A percentile compares a stretch with the other conserved stretches of the same genome.
These are phyloP conservation scores for Glyptemys insculpta DNA, from an alignment of 2,797 vertebrate genomes.

Conservation along the genomic window DNA sequence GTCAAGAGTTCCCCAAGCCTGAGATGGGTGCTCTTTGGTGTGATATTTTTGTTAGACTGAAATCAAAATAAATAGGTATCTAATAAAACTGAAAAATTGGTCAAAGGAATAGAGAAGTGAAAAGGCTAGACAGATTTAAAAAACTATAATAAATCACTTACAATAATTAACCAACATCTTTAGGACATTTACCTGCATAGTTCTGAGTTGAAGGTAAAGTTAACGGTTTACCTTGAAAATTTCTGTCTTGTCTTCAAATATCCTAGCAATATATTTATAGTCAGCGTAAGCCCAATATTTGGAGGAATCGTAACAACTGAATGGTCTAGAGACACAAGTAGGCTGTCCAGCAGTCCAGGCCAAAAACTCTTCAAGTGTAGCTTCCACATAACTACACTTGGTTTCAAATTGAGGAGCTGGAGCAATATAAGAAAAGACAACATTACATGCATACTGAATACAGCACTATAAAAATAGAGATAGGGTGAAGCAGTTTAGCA, in stretches of 20 bases:
- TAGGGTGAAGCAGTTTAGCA: background rate
- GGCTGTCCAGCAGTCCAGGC: constrained; percentile 83
- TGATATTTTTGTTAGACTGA: background rate
- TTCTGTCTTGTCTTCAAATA: constrained; percentile 89
- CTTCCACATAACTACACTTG: constrained; percentile 88
- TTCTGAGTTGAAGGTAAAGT: background rate
- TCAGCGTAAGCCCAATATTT: constrained; percentile 97
- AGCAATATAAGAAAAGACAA: constrained; percentile 74
- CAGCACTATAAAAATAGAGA: constrained; percentile 39
- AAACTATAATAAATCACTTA: constrained; percentile 10
- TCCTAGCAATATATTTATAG: constrained; percentile 92
- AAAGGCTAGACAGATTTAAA: background rate
- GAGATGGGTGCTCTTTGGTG: background rate
- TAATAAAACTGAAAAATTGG: background rate
- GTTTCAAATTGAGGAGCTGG: constrained; percentile 94
- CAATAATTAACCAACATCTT: background rate
- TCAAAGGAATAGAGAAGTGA: background rate
- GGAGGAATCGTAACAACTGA: constrained; percentile 83
- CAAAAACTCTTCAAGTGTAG: constrained; percentile 89
- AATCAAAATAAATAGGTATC: background rate
- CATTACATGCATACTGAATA: constrained; percentile 40
- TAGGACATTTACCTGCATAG: background rate
- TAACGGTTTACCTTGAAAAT: constrained; percentile 90
- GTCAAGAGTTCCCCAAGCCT: background rate
- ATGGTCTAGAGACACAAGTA: constrained; percentile 80